Percentiles rank a stretch among this genome's conserved stretches.
Conservation (phyloP, 2,113 vertebrate species). For the Protobothrops mucrosquamatus region DNA sequence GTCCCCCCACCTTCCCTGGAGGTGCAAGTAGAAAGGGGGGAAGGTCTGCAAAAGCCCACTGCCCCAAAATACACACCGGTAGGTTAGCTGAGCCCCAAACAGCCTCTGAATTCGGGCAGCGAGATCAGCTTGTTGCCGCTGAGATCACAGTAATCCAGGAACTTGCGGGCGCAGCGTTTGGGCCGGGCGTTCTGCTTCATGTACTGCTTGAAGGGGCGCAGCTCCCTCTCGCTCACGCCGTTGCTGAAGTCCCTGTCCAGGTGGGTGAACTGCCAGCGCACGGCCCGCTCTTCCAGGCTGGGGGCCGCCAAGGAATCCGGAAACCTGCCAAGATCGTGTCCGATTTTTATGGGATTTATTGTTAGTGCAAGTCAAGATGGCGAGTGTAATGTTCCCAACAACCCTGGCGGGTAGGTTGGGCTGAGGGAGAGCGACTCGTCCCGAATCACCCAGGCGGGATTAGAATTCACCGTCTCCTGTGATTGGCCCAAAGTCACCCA, state of each 20-base stretch:
- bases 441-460: background rate
- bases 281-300: slow-evolving; percentile 35
- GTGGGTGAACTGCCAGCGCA: slow-evolving; percentile 60
- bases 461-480: background rate
- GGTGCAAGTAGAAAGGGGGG: background rate
- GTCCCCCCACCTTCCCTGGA: background rate
- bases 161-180: slow-evolving; percentile 65
- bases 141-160: slow-evolving; percentile 65
- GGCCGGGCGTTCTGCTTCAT: slow-evolving; percentile 60
- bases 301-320: slow-evolving; percentile 15
- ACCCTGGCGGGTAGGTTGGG: background rate
- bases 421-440: background rate
- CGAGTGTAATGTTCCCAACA: background rate
- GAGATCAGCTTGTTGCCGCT: slow-evolving; percentile 59
- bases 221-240: slow-evolving; percentile 60
- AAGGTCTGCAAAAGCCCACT: background rate
- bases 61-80: background rate
- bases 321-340: background rate
- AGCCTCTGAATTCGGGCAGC: slow-evolving; percentile 61
- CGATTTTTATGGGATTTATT: background rate
- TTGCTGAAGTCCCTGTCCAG: slow-evolving; percentile 65
- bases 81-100: slow-evolving; percentile 56
- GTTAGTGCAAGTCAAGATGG: background rate
- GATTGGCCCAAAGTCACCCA: background rate
- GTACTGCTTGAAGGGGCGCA: slow-evolving; percentile 59